Evolutionary conservation across 2,888 invertebrate genomes (phyloP).

Genomic region (Dolomedes plantarius): DNA sequence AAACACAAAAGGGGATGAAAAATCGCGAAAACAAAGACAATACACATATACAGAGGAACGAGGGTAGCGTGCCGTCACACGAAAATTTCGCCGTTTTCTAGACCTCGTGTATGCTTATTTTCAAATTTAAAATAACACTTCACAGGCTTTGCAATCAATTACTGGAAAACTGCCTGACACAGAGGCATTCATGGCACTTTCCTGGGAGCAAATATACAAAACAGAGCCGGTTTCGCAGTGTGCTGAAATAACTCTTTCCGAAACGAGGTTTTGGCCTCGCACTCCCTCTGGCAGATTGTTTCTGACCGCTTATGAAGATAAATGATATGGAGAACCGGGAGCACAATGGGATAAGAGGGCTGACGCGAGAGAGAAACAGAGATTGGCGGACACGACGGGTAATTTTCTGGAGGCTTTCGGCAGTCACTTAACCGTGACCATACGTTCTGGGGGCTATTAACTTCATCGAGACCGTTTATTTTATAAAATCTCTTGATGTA

Average conservation of each 20-base stretch:
- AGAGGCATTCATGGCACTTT: background rate
- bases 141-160: background rate
- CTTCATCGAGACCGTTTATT: conserved; percentile 33
- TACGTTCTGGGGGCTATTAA: conserved; percentile 53
- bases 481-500: conserved; percentile 19
- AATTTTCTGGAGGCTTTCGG: conserved; percentile 63
- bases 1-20: no score
- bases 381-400: conserved; percentile 32
- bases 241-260: conserved; percentile 4
- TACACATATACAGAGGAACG: no score
- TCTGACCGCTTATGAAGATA: conserved; percentile 69
- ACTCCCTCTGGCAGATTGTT: conserved; percentile 37
- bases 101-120: no score
- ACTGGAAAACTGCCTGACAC: background rate
- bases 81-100: no score
- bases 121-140: no score
- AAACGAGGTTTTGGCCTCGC: background rate
- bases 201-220: background rate
- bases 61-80: no score
- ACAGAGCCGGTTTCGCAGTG: background rate
- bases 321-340: conserved; percentile 28
- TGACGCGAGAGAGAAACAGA: conserved; percentile 44
- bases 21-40: no score
- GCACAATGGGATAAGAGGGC: conserved; percentile 57
- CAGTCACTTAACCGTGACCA: conserved; percentile 55